Percentiles rank a stretch among this genome's conserved stretches.
phyloP scores from a whole-genome alignment of 1,140 invertebrate genomes.

The Halyomorpha halys region DNA sequence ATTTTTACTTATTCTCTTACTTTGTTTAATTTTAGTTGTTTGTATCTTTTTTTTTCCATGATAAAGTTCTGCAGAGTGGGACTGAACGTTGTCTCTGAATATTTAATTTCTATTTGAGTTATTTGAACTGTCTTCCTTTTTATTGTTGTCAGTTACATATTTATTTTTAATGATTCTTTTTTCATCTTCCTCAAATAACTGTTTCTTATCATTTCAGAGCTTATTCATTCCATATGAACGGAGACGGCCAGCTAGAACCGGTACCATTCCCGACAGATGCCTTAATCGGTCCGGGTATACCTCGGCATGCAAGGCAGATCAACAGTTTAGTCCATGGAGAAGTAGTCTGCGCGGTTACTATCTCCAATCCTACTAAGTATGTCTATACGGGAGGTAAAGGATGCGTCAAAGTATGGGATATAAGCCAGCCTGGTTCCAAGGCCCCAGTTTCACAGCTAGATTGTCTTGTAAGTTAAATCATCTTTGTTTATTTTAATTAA shows the following conservation, averaged over 20 bases:
- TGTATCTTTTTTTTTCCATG: too few relatives aligned
- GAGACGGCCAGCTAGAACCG: constrained; percentile 60
- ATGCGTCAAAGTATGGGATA: constrained; percentile 80
- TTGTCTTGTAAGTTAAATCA: constrained; percentile 58
- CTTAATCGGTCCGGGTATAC: constrained; percentile 81
- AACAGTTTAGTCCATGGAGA: constrained; percentile 71
- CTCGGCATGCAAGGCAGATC: constrained; percentile 60
- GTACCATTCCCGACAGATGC: constrained; percentile 81
- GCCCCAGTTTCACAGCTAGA: constrained; percentile 71
- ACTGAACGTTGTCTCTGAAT: too few relatives aligned
- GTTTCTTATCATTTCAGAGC: constrained; percentile 41
- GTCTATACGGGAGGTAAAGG: constrained; percentile 80
- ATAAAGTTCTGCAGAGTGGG: too few relatives aligned
- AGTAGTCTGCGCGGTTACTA: constrained; percentile 79
- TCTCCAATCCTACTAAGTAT: constrained; percentile 69
- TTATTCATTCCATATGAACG: constrained; percentile 64
- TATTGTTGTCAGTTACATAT: too few relatives aligned
- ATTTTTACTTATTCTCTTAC: too few relatives aligned
- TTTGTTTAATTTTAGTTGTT: too few relatives aligned
- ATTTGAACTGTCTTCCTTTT: too few relatives aligned
- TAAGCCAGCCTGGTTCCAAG: constrained; percentile 59
- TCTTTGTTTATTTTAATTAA: too few relatives aligned
- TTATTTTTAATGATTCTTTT: neutral
- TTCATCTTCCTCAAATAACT: neutral
- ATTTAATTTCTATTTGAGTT: too few relatives aligned